Percentiles rank a stretch among this genome's conserved stretches.
Evolutionary conservation across 2,797 vertebrate genomes (phyloP).

Genomic region (Platyrinchus mystaceus): DNA sequence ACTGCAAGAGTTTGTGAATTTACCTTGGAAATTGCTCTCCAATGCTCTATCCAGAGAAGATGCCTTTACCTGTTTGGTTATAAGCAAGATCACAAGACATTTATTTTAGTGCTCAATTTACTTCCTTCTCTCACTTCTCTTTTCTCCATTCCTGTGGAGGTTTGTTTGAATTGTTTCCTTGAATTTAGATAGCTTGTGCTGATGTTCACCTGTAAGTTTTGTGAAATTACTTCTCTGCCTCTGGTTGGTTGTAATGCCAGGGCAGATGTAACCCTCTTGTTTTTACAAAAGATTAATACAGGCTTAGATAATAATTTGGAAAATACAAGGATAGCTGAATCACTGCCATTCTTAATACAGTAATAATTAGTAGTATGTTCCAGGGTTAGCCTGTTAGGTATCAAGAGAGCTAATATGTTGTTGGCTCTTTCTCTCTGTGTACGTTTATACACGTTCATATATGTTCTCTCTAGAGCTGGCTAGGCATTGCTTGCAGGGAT

Average conservation of each 20-base stretch:
- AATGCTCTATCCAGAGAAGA: neutral
- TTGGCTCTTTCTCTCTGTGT: neutral
- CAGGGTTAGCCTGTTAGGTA: neutral
- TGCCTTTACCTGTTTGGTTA: neutral
- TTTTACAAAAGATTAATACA: neutral
- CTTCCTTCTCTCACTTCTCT: neutral
- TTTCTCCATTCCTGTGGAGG: neutral
- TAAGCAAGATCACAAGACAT: neutral
- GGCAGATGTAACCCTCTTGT: neutral
- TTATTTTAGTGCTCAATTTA: neutral
- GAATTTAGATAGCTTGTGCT: neutral
- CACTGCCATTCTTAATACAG: neutral
- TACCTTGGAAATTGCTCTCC: conserved; percentile 19
- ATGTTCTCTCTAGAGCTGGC: neutral
- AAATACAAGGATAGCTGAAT: neutral
- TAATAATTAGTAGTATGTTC: neutral
- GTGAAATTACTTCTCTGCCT: neutral
- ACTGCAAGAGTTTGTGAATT: neutral
- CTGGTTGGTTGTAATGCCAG: neutral
- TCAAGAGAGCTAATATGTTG: neutral
- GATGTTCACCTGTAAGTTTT: neutral
- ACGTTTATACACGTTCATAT: neutral
- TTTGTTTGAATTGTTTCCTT: neutral
- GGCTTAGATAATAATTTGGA: neutral
- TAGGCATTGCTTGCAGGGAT: neutral